Evolutionary conservation across 2,888 invertebrate species (phyloP), one percentile per base, ranked within the genome.

Genomic region (Allacma fusca): DNA sequence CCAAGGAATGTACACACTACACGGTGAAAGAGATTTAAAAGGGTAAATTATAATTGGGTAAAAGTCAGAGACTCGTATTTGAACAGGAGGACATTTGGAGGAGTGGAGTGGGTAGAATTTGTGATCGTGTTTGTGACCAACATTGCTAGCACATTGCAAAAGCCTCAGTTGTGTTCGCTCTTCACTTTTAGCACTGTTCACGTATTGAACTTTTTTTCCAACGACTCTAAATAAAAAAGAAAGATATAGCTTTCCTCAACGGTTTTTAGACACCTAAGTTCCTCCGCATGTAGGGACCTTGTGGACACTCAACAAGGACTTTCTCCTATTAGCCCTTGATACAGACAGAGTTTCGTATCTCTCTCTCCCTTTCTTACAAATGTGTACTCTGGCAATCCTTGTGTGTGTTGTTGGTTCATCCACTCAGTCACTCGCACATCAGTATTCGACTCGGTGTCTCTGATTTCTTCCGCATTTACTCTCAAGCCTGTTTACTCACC

Each of bases 381-480:
- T 26, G 24, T 62, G 24, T 62, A 62, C 26, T 62, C 26, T 62
- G 4, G 7, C n/a, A 13, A 23, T 68, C 67, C 28, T 13, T 28
- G 12, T n/a, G 4, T 40, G n/a, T 40, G 9, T 50, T 50, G 50
- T 50, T 50, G 50, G 50, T n/a, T 50, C 50, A 50, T 50, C 50
- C 50, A 50, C 50, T 68, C 50, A 23, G 62, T 62, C 62, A 62
- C 62, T 62, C 62, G 2, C 23, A 64, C 77, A 81, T 81, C 79
- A 78, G 81, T 81, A 81, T 81, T 81, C 81, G 75, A 28, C 70
- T 67, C 71, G 78, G 70, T 74, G 75, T 76, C 79, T 76, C 78
- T 81, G 81, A 81, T 81, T 81, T 80, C 81, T 81, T 80, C 80
- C 80, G 81, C 81, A 80, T 80, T 81, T 81, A 74, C 72, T 65